Evolutionary conservation across 2,113 vertebrate genomes (phyloP), one percentile per base, ranked within the genome.

Genomic region (Sinocyclocheilus rhinocerous): DNA sequence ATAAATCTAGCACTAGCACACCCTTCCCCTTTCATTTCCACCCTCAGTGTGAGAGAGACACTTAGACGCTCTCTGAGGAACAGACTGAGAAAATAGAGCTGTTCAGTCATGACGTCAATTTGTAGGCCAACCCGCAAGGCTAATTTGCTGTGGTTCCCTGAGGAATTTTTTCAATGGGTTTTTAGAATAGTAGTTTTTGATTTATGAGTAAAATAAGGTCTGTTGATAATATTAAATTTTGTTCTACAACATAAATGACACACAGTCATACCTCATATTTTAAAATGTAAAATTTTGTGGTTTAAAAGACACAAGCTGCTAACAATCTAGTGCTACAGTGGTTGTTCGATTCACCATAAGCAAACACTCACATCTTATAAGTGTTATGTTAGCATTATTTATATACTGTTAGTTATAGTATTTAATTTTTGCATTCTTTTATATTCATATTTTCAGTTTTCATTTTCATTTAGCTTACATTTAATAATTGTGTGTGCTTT

Each of bases 91-190:
- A n/a, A 55, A 11, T 22, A 36, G 70, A 78, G 39, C 26, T 39
- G 52, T 61, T 80, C 76, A 77, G 77, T 80, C 52, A 80, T 61
- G 77, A 80, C 33, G 76, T 77, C 76, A 77, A 55, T 77, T 77
- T 77, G 76, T 55, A 77, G 50, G 13, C 42, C 45, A 52, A 18
- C 73, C 73, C 45, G 12, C 73, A 52, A 76, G 73, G 76, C 50
- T 77, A 77, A 77, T 77, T 77, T 77, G 45, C 76, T 24, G 18
- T 18, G 76, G 15, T 55, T 55, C 48, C 26, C 16, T 29, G 26
- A 4, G n/a, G 76, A 16, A 2, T 20, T 55, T 16, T 4, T 24
- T 10, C 50, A 77, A 55, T 77, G 26, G 76, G 48, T 77, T 77
- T 77, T 77, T 77, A 77, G 26, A 52, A 77, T 20, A 55, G 24